Base-by-base conservation (phyloP, 2,888 invertebrate species). In the Corythucha ciliata region DNA sequence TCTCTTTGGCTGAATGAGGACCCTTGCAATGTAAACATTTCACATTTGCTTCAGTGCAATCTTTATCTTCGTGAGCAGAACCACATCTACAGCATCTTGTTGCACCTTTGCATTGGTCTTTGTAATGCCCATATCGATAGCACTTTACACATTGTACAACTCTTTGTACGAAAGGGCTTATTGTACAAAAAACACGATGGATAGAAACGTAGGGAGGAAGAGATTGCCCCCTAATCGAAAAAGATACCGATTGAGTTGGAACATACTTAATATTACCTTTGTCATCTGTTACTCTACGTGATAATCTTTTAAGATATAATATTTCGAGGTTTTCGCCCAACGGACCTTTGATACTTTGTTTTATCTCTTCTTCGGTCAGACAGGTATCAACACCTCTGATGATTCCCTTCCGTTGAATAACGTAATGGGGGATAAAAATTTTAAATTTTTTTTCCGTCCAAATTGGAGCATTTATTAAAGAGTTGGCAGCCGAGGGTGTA, bases 181-280 rank as follows among this genome's bases (percentile, higher is more conserved):
- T 25, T n/a, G 22, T 25, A 40, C 40, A 40, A 22, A 14, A 40
- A n/a, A 40, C 40, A 24, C 25, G 25, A n/a, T 40, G 40, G n/a
- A n/a, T n/a, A n/a, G n/a, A n/a, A n/a, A n/a, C n/a, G n/a, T n/a
- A n/a, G n/a, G n/a, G n/a, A n/a, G n/a, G n/a, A n/a, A n/a, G n/a
- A n/a, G n/a, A n/a, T n/a, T n/a, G n/a, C n/a, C n/a, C n/a, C n/a
- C n/a, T n/a, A n/a, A n/a, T n/a, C n/a, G n/a, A n/a, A n/a, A n/a
- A n/a, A n/a, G 25, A 40, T 22, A 40, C 40, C 10, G 40, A 24
- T 22, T 40, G 40, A 10, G 40, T 40, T 8, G 40, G 24, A n/a
- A 40, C 40, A 24, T n/a, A 22, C 4, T 4, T 40, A n/a, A 24
- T 40, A 7, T 18, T 22, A n/a, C n/a, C n/a, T n/a, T n/a, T n/a